These are phyloP conservation scores for Bovichtus diacanthus DNA, from an alignment of 2,797 vertebrate species.

Conservation along the genomic window DNA sequence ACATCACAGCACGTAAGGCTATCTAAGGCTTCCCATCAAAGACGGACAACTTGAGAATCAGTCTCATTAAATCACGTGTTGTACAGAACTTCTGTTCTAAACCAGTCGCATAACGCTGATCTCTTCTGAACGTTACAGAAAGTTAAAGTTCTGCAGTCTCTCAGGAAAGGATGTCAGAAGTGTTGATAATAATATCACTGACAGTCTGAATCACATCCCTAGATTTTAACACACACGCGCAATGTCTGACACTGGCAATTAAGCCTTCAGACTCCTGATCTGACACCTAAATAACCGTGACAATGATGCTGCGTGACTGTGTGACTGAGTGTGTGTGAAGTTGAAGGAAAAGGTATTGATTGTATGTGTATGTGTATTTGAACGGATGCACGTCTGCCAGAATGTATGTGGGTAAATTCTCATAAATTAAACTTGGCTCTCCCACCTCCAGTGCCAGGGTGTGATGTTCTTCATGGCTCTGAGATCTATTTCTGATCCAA, in stretches of 20 bases:
- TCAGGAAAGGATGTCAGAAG: slow-evolving; percentile 43
- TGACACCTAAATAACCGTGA: slow-evolving; percentile 57
- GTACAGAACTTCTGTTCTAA: not conserved
- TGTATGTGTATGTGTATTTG: slow-evolving; percentile 30
- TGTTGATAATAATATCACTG: slow-evolving; percentile 48
- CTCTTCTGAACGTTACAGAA: slow-evolving; percentile 24
- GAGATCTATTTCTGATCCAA: slow-evolving; percentile 78
- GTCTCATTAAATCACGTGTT: slow-evolving; percentile 6
- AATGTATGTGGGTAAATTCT: slow-evolving; percentile 61
- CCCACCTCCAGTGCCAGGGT: slow-evolving; percentile 73
- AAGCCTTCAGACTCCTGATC: slow-evolving; percentile 49
- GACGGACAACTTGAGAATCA: not conserved
- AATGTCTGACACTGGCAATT: slow-evolving; percentile 59
- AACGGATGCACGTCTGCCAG: slow-evolving; percentile 30
- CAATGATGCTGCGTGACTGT: slow-evolving; percentile 51
- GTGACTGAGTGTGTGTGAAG: slow-evolving; percentile 27
- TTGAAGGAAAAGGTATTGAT: slow-evolving; percentile 26
- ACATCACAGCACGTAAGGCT: not conserved
- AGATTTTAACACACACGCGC: slow-evolving; percentile 27
- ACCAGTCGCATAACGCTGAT: not conserved
- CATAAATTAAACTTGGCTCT: slow-evolving; percentile 70
- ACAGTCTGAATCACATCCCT: slow-evolving; percentile 48
- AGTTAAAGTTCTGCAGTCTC: slow-evolving; percentile 32
- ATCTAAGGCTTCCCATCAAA: not conserved
- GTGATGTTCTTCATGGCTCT: slow-evolving; percentile 78